phyloP scores from a whole-genome alignment of 2,888 invertebrate genomes.

The Caenorhabditis angaria region DNA sequence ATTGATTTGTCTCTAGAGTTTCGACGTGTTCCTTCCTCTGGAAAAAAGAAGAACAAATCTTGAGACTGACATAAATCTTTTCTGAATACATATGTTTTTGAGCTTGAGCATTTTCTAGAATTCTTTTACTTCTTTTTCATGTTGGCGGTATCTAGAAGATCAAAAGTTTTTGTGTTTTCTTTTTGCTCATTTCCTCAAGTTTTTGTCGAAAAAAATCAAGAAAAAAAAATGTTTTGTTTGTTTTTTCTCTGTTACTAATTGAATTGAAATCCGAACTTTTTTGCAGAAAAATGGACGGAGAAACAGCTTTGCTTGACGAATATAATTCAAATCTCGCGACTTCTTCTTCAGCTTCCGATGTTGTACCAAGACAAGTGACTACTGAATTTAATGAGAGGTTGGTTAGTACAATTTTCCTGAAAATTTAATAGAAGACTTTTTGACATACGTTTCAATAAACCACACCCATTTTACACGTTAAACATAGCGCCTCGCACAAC shows the following conservation, averaged over 20 bases:
- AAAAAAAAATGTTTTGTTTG: not conserved
- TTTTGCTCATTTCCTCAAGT: no score
- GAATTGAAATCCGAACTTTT: constrained; percentile 2
- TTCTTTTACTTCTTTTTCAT: not conserved
- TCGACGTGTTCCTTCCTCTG: not conserved
- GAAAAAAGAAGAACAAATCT: no score
- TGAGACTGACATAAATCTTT: not conserved
- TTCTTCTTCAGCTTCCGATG: constrained; percentile 36
- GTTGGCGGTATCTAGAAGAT: not conserved
- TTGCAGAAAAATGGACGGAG: constrained; percentile 41
- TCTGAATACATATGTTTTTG: not conserved
- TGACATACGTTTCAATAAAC: no score
- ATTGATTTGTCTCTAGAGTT: not conserved
- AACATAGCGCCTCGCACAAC: no score
- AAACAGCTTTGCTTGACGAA: constrained; percentile 38
- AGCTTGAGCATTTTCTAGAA: no score
- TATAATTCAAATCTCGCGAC: constrained; percentile 40
- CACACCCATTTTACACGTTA: no score
- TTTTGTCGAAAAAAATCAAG: not conserved
- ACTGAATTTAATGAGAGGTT: constrained; percentile 37
- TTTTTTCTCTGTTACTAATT: not conserved
- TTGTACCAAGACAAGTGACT: constrained; percentile 17
- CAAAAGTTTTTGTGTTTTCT: not conserved
- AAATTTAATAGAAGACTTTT: no score
- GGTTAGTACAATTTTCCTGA: no score